Base-by-base conservation (phyloP, 2,888 invertebrate genomes). In the Noctua janthina region DNA sequence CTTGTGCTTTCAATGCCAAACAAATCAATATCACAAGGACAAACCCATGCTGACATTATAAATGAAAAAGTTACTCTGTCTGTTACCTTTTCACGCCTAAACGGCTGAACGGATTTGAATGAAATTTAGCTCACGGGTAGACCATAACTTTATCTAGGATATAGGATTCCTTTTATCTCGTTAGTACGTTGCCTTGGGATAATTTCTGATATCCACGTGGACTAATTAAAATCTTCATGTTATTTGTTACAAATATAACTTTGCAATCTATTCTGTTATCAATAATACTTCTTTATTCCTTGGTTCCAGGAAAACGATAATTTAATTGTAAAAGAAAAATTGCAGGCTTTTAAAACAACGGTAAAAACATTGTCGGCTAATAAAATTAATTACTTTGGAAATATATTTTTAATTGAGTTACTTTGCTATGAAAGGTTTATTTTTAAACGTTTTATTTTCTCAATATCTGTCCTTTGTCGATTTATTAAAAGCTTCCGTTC, bases 1-100 rank as follows among this genome's bases (percentile, higher is more conserved):
- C 29, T 46, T 49, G n/a, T n/a, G 0, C 17, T 74, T 11, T 17
- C 17, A 56, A 17, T 20, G 29, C 17, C 17, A 46, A 68, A 54
- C 7, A 56, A 49, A 29, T 56, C 56, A 49, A 39, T 69, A 64
- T 54, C 43, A 49, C 81, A 69, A 56, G 49, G 81, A 49, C n/a
- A 23, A 39, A 29, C 29, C 35, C 17, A 8, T 64, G 7, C 7
- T 3, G 35, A 29, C 29, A 64, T 35, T 64, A 64, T 17, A 64
- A 17, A 64, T 17, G 8, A 64, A 8, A 64, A 64, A 17, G 35
- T 17, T 64, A 29, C 29, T 64, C 35, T 64, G 29, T 64, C 3
- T 29, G 17, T 35, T 8, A 35, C 35, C 35, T 35, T 64, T 64
- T 35, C 1, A 17, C 35, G 35, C 3, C 8, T 35, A 0, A 35